Base-by-base conservation (phyloP, 2,888 invertebrate genomes). In the Heliothis peltigera region DNA sequence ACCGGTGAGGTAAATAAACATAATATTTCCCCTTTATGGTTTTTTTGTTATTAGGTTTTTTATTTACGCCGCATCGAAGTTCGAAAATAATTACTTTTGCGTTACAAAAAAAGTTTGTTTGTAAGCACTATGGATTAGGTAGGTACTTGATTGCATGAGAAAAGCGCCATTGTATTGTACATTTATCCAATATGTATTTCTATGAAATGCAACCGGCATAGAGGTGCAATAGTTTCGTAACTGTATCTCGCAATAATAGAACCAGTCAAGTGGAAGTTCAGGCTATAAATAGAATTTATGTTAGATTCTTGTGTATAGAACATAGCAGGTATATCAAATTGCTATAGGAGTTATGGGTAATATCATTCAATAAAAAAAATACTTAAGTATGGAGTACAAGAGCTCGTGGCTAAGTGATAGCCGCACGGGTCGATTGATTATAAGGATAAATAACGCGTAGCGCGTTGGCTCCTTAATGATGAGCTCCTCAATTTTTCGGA, bases 1-100 rank as follows among this genome's bases (percentile, higher is more conserved):
- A 88, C 83, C 63, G 93, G 92, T 58, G 91, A 94, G 89, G 94
- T 94, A 86, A 84, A 2, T 54, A 52, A 12, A 32, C 1, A 21
- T 1, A 10, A 2, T 17, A 15, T 15, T 59, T 49, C 25, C 18
- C 8, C 12, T 15, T 60, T 54, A 4, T 22, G 17, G 8, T 32
- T 15, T 35, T 7, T 6, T 42, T n/a, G 35, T 10, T 44, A 21
- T 53, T 56, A n/a, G n/a, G n/a, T n/a, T 57, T 55, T 51, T 19
- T 48, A 39, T 39, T 22, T 47, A 35, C n/a, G 28, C 15, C 15
- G 64, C 55, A 25, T 44, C n/a, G 17, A 10, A 19, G 12, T 7
- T 43, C 39, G 10, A 28, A 51, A 8, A n/a, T 15, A 19, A 35
- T 21, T 51, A n/a, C n/a, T 17, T 1, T 25, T 19, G 7, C n/a